Evolutionary conservation across 2,797 vertebrate species (phyloP).

Genomic region (Myotis pilosus): DNA sequence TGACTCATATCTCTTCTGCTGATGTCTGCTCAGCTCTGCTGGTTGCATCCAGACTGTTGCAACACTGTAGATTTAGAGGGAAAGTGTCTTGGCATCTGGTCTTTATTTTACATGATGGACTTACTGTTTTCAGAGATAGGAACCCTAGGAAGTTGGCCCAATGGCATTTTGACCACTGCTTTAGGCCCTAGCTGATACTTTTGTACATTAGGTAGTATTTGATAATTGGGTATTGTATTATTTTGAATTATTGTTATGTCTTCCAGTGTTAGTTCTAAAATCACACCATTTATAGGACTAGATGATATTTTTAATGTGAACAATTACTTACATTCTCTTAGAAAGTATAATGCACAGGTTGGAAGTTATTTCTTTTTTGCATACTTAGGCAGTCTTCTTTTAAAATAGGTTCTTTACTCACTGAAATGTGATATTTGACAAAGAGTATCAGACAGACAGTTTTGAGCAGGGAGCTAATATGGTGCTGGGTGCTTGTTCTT

Average conservation of each 20-base stretch:
- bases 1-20: neutral
- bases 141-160: neutral
- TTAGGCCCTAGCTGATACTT: neutral
- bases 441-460: neutral
- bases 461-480: neutral
- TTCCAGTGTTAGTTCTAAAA: neutral
- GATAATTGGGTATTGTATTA: neutral
- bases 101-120: neutral
- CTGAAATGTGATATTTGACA: neutral
- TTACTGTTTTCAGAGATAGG: neutral
- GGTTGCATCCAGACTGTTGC: neutral
- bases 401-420: neutral
- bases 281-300: neutral
- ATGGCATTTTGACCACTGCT: neutral
- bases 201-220: neutral
- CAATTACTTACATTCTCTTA: neutral
- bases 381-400: neutral
- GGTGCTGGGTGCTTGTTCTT: neutral
- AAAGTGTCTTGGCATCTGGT: neutral
- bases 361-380: neutral
- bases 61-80: neutral
- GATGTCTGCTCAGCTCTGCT: neutral
- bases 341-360: neutral
- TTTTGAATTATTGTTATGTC: slow-evolving; percentile 42
- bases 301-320: slow-evolving; percentile 23